These are phyloP conservation scores for Drosophila prostipennis DNA, from an alignment of 2,888 invertebrate genomes.

Conservation along the genomic window DNA sequence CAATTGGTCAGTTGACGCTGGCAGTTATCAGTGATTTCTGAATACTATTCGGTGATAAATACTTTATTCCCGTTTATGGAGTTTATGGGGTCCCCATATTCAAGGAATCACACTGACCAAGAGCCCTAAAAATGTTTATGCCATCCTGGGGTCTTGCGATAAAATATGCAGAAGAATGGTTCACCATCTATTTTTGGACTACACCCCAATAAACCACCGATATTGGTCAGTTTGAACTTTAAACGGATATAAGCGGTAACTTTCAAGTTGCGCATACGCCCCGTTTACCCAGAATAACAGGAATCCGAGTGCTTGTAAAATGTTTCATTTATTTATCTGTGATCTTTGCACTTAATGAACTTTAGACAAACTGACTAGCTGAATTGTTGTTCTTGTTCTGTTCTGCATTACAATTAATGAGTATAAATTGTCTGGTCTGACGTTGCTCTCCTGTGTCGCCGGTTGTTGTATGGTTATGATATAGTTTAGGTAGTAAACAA, in stretches of 20 bases:
- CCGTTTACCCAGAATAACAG: neutral
- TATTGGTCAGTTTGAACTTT: conserved; percentile 41
- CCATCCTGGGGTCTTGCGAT: conserved; percentile 8
- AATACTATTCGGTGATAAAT: conserved; percentile 51
- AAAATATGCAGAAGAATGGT: conserved; percentile 32
- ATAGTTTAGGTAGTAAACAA: conserved; percentile 16
- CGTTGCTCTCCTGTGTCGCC: conserved; percentile 19
- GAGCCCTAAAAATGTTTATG: neutral
- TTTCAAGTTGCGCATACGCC: conserved; percentile 54
- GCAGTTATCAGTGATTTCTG: conserved; percentile 58
- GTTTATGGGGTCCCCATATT: neutral
- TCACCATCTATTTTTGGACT: conserved; percentile 57
- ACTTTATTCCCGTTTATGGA: conserved; percentile 13
- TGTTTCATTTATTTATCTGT: conserved; percentile 44
- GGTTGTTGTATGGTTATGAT: conserved; percentile 7
- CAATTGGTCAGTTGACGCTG: conserved; percentile 56
- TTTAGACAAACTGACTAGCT: conserved; percentile 72
- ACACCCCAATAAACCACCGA: neutral
- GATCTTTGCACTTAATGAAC: conserved; percentile 31
- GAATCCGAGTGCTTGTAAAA: conserved; percentile 48
- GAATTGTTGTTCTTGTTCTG: conserved; percentile 38
- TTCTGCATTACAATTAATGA: conserved; percentile 53
- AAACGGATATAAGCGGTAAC: conserved; percentile 17
- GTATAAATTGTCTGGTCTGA: conserved; percentile 35
- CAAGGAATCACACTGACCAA: conserved; percentile 38